Percentiles rank a stretch among this genome's conserved stretches.
Evolutionary conservation across 1,140 invertebrate species (phyloP).

Genomic region (Drosophila tani): DNA sequence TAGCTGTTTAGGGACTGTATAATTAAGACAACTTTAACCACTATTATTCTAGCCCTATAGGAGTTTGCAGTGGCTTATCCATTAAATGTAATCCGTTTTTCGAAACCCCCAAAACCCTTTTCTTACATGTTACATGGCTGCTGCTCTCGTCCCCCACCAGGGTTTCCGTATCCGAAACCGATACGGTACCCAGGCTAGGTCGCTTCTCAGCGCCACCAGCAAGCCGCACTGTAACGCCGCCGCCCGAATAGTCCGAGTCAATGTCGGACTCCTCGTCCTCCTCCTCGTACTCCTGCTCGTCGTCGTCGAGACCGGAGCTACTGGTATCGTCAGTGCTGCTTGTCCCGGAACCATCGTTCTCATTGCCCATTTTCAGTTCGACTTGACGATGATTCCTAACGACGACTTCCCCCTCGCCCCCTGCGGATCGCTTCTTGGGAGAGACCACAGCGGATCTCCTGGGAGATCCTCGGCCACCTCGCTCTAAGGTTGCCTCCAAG

Average conservation of each 20-base stretch:
- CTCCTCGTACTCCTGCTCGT: constrained; percentile 7
- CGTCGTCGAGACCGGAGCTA: constrained; percentile 20
- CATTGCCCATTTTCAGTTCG: background rate
- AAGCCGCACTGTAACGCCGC: constrained; percentile 28
- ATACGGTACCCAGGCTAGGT: constrained; percentile 12
- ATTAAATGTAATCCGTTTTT: no score
- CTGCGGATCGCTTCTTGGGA: background rate
- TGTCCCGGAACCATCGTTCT: background rate
- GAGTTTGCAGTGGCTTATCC: no score
- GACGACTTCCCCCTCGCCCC: background rate
- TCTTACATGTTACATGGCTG: constrained; percentile 55
- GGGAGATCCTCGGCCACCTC: background rate
- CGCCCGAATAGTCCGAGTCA: constrained; percentile 10
- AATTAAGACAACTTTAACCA: background rate
- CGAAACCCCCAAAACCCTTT: background rate
- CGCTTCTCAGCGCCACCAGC: constrained; percentile 60
- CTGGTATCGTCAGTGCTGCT: constrained; percentile 36
- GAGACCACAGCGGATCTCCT: background rate
- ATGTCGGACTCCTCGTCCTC: constrained; percentile 18
- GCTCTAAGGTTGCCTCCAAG: constrained; percentile 57
- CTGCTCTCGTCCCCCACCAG: constrained; percentile 53
- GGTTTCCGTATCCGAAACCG: constrained; percentile 66
- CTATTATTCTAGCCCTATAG: background rate
- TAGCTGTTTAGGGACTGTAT: background rate
- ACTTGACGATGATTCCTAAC: background rate